phyloP scores from a whole-genome alignment of 2,113 vertebrate genomes.

The Pseudolaguvia tuberculata region DNA sequence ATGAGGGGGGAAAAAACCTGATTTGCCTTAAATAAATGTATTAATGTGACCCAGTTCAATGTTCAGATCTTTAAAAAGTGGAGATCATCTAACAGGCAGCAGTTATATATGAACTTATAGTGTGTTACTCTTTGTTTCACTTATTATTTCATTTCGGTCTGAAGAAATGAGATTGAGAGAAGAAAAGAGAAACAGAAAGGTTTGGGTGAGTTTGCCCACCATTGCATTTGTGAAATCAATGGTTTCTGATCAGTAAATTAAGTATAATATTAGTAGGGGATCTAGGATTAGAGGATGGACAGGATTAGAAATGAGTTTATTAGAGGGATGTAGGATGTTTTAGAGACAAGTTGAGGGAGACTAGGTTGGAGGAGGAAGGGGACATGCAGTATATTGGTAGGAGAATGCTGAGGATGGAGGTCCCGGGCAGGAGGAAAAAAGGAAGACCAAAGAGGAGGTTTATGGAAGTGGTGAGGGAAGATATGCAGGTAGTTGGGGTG shows the following conservation, averaged over 20 bases:
- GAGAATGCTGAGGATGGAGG: too few relatives aligned
- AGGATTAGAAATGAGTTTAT: too few relatives aligned
- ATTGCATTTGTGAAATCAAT: background rate
- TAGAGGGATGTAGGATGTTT: too few relatives aligned
- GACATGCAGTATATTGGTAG: too few relatives aligned
- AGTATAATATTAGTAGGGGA: too few relatives aligned
- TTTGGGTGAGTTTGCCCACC: background rate
- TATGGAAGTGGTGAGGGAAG: too few relatives aligned
- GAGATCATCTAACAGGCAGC: background rate
- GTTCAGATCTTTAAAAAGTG: constrained; percentile 16
- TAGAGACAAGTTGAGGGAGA: too few relatives aligned
- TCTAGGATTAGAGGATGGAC: too few relatives aligned
- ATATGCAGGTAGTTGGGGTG: too few relatives aligned
- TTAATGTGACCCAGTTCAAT: constrained; percentile 25
- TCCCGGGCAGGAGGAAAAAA: too few relatives aligned
- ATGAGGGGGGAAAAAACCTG: background rate
- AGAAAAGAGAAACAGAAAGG: background rate
- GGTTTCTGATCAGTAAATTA: background rate
- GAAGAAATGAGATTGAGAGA: background rate
- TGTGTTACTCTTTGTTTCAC: background rate
- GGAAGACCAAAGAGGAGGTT: too few relatives aligned
- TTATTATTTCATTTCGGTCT: constrained; percentile 5
- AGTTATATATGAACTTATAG: background rate
- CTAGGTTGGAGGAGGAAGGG: too few relatives aligned
- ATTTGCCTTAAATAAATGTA: constrained; percentile 22